Base-by-base conservation (phyloP, 2,113 vertebrate species). In the Lagopus muta region DNA sequence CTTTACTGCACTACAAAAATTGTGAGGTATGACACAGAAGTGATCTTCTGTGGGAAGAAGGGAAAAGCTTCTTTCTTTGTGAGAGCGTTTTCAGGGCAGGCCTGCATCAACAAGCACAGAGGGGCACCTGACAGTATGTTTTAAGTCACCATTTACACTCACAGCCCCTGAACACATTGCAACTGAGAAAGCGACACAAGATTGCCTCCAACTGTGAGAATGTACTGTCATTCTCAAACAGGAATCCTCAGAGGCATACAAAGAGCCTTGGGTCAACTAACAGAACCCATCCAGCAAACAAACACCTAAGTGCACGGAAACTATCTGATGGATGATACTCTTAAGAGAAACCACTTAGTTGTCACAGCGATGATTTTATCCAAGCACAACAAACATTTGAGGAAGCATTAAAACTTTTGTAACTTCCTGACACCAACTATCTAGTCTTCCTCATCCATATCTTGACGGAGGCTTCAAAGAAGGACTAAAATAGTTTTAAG, bases 191-290 rank as follows among this genome's bases (percentile, higher is more conserved):
- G 38, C 66, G 42, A 57, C 11, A 60, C 7, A 57, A 60, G 6
- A 69, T 14, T 43, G 40, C 14, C 32, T 52, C 62, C 69, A n/a
- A 61, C 40, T 22, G 7, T 12, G 13, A 20, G 8, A 52, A 24
- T 13, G 34, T 28, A 36, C 21, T 18, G 42, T 16, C 52, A 84
- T 13, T 43, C 45, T 64, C 48, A 19, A 0, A 30, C 0, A 24
- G 19, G 54, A 82, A 50, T 13, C 20, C 50, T 80, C 64, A 48
- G 27, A 62, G 27, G 20, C 45, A 3, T 21, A 38, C 4, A 30
- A 9, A 2, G 9, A 80, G 42, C n/a, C 47, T 81, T 50, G 32
- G 28, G 48, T 14, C 13, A 60, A 40, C 4, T 6, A 54, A 52
- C 32, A 91, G 60, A 92, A 81, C 5, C 19, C 32, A 58, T 27